These are phyloP conservation scores for Centruroides sculpturatus DNA, from an alignment of 1,140 invertebrate species.

Conservation along the genomic window DNA sequence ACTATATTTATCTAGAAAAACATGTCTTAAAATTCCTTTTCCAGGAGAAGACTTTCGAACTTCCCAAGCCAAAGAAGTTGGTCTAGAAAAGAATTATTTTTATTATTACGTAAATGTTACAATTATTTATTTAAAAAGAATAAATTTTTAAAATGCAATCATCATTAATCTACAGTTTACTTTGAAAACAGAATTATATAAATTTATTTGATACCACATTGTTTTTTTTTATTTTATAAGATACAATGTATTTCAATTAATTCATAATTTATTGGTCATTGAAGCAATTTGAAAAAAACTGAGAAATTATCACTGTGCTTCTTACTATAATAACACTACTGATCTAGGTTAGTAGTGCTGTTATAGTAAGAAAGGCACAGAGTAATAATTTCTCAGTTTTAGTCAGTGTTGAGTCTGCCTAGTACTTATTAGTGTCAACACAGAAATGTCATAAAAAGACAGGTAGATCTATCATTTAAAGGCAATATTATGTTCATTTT, in stretches of 20 bases:
- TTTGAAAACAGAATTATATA: background rate
- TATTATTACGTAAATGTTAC: background rate
- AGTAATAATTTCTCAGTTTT: too few species aligned
- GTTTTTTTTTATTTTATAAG: background rate
- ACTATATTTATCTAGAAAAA: constrained; percentile 11
- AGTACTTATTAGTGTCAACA: too few species aligned
- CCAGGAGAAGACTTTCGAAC: constrained; percentile 77
- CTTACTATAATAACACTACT: too few species aligned
- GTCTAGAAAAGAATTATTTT: constrained; percentile 32
- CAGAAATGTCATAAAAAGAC: too few species aligned
- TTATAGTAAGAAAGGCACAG: too few species aligned
- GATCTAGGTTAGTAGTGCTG: too few species aligned
- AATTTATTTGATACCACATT: background rate
- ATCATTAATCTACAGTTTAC: too few species aligned
- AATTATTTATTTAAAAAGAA: background rate
- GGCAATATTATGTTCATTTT: too few species aligned
- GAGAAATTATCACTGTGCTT: too few species aligned
- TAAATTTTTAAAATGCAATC: background rate
- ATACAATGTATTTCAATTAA: background rate
- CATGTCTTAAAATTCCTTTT: constrained; percentile 24
- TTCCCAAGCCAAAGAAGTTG: constrained; percentile 83
- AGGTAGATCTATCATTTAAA: too few species aligned
- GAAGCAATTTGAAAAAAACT: too few species aligned
- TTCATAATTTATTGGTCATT: background rate
- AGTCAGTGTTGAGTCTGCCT: too few species aligned